Base-by-base conservation (phyloP, 2,797 vertebrate species). In the Dallia pectoralis region DNA sequence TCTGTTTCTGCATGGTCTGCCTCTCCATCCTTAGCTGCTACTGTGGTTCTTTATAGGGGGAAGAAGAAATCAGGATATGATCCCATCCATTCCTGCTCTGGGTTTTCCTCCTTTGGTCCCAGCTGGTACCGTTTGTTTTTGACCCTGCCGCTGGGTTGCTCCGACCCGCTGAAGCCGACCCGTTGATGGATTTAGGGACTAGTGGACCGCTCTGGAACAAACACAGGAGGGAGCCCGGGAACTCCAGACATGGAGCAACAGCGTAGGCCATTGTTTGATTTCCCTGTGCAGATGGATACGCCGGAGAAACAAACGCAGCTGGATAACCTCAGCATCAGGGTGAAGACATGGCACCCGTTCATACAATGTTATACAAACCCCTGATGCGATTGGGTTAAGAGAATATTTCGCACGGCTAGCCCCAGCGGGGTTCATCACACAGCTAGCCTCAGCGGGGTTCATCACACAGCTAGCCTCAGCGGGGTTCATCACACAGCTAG, bases 151-250 rank as follows among this genome's bases (percentile, higher is more conserved):
- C 77, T 79, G 62, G 44, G 75, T 40, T 70, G 32, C 56, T 89
- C 72, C 83, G 82, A 61, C 80, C 30, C n/a, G n/a, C n/a, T n/a
- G n/a, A n/a, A n/a, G n/a, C 72, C 83, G 82, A 61, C 80, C 30
- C 78, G 87, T 87, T 88, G 88, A 92, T 76, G 69, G 89, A 91
- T 89, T 90, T 75, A 90, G 80, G 84, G 84, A 83, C 76, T 70
- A 11, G 78, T 70, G 82, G 88, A 87, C 84, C 87, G 78, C 79
- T 78, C 67, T 56, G 67, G 74, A 89, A 92, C 89, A 90, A 91
- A 82, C 66, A 76, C 59, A 53, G 62, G 67, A 71, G 67, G 74
- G 59, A 85, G 83, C 74, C 44, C 77, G 83, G 73, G 87, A 84
- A 82, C 77, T 85, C 72, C 82, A 70, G 78, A 68, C 73, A 74